Percentiles rank a stretch among this genome's conserved stretches.
Conservation (phyloP, 2,113 vertebrate genomes). For the Hystrix brachyura region DNA sequence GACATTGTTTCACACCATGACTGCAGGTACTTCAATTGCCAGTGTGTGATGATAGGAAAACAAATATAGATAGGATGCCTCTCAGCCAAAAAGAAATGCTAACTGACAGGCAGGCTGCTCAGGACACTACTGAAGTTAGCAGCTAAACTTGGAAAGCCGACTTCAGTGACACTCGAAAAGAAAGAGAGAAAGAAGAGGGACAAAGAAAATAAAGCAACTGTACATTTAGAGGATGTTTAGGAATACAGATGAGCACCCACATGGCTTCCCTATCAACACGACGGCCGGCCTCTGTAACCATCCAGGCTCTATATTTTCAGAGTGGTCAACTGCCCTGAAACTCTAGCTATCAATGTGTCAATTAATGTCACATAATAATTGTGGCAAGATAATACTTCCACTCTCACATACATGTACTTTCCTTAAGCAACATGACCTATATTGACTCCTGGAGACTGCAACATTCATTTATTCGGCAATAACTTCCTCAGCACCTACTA, state of each 20-base stretch:
- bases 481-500: constrained; percentile 35
- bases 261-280: neutral
- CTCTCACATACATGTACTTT: neutral
- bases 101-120: neutral
- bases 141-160: neutral
- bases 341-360: neutral
- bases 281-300: neutral
- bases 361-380: neutral
- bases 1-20: constrained; percentile 27
- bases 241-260: neutral
- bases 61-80: neutral
- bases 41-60: neutral
- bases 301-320: neutral
- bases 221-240: neutral
- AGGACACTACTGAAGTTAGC: neutral
- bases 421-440: neutral
- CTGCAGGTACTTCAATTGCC: constrained; percentile 12
- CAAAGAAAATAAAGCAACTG: neutral
- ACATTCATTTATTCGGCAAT: neutral
- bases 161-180: neutral
- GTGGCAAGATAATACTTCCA: neutral
- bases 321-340: neutral
- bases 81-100: neutral
- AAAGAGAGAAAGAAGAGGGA: neutral
- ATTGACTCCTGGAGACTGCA: neutral